Evolutionary conservation across 64 coral and sea anemone species (phyloP), one percentile per base, ranked within the genome.

Genomic region (Orbicella faveolata): DNA sequence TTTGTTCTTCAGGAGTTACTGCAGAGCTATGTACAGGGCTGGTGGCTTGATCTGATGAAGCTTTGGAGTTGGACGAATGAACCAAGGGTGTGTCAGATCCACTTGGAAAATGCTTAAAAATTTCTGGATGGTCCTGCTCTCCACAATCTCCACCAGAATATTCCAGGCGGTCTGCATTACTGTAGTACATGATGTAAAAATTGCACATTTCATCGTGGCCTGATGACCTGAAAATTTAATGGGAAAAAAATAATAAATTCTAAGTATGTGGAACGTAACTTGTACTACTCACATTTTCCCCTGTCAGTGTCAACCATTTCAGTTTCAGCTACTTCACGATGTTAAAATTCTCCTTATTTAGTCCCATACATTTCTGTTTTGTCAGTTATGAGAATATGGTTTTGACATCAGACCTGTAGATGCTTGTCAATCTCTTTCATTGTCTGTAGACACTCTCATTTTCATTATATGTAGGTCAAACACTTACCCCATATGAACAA

Each of bases 401-500:
- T 59, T 59, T 59, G 55, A 59, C 55, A 59, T 59, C 15, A 48
- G 44, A 48, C 44, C 30, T 30, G 30, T 30, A 4, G 39, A 41
- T 41, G 5, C 7, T 48, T 48, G 3, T 13, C 15, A 70, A n/a
- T n/a, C 10, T 70, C 10, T 25, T 26, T 33, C 8, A 44, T 6
- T 25, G 44, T 17, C 83, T 68, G 12, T 21, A 36, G 33, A 16
- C 55, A 72, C 39, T 74, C 12, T 61, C 20, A 57, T 6, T 15
- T 78, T 76, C 2, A 26, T 75, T 53, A 8, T 5, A 41, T 30
- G 77, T 48, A 62, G 36, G 72, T 74, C 34, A 54, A 12, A n/a
- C 14, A 16, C 94, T 89, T 91, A 99, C 97, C 97, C 97, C 74
- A 99, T 99, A 30, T 90, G 67, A 61, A 95, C 89, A 44, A 64